These are phyloP conservation scores for Chitala chitala DNA, from an alignment of 2,113 vertebrate genomes.

Conservation along the genomic window DNA sequence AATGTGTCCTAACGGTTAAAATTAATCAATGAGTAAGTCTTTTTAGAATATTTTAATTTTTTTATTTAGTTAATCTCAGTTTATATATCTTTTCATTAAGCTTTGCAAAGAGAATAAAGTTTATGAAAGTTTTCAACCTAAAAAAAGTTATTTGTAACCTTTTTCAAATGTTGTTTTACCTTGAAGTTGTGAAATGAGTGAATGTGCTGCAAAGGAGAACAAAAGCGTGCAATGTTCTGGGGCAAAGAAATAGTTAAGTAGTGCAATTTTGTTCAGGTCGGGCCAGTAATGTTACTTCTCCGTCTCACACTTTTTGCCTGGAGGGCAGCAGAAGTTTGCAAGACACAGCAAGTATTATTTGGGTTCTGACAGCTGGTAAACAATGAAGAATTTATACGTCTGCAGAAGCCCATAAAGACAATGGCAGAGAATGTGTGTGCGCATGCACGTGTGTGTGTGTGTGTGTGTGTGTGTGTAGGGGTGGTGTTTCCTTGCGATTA, in stretches of 20 bases:
- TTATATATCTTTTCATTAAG: too few relatives aligned
- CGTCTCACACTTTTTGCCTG: constrained; percentile 23
- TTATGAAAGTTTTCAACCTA: too few relatives aligned
- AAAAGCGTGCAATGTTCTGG: background rate
- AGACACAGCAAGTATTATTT: constrained; percentile 44
- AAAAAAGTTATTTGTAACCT: too few relatives aligned
- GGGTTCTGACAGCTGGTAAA: constrained; percentile 58
- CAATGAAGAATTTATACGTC: constrained; percentile 51
- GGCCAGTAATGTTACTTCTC: constrained; percentile 26
- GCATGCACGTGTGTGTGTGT: background rate
- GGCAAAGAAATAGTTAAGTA: constrained; percentile 21
- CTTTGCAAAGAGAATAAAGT: too few relatives aligned
- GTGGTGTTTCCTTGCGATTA: too few relatives aligned
- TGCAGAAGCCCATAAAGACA: constrained; percentile 8
- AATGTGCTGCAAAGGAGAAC: background rate
- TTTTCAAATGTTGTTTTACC: constrained; percentile 7
- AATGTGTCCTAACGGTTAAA: background rate
- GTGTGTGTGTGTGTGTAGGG: too few relatives aligned
- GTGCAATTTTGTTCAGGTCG: background rate
- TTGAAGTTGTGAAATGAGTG: background rate
- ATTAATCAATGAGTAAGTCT: background rate
- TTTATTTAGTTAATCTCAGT: constrained; percentile 3
- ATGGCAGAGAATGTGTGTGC: background rate
- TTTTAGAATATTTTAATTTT: constrained; percentile 12
- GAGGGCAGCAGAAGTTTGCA: constrained; percentile 30